phyloP scores from a whole-genome alignment of 2,113 vertebrate genomes.

The Oryzias melastigma region DNA sequence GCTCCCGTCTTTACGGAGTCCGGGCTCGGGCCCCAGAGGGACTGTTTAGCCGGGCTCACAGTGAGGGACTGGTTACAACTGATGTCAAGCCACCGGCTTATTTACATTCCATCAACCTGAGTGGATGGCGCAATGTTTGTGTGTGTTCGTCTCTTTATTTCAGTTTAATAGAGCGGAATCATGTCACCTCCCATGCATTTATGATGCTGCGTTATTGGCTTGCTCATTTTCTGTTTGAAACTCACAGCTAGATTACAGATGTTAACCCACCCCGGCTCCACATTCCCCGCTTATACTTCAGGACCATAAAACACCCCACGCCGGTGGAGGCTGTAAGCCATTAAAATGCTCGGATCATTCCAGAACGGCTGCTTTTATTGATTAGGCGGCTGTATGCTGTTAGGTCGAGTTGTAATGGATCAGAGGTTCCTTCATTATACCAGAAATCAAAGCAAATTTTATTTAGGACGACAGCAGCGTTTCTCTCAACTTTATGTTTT shows the following conservation, averaged over 20 bases:
- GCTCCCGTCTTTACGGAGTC: slow-evolving; percentile 57
- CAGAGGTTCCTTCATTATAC: too few species aligned
- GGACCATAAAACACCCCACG: slow-evolving; percentile 10
- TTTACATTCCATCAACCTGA: slow-evolving; percentile 61
- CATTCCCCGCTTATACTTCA: slow-evolving; percentile 12
- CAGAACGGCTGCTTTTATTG: slow-evolving; percentile 8
- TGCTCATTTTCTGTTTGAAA: slow-evolving; percentile 9
- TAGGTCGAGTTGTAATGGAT: neutral
- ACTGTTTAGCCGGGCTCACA: slow-evolving; percentile 45
- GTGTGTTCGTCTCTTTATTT: slow-evolving; percentile 13
- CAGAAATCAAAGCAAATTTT: too few species aligned
- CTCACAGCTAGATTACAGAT: slow-evolving; percentile 45
- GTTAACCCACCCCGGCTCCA: slow-evolving; percentile 32
- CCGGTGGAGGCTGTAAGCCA: slow-evolving; percentile 3
- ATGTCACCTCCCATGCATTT: slow-evolving; percentile 37
- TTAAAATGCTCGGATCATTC: slow-evolving; percentile 13
- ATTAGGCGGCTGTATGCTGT: neutral
- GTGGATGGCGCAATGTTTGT: slow-evolving; percentile 8
- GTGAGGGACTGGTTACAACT: slow-evolving; percentile 52
- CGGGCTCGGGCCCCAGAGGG: slow-evolving; percentile 52
- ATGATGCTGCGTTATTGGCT: slow-evolving; percentile 22
- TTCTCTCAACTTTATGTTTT: too few species aligned
- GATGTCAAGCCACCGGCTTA: slow-evolving; percentile 51
- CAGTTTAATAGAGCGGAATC: slow-evolving; percentile 32
- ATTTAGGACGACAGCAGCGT: too few species aligned